Evolutionary conservation across 2,113 vertebrate species (phyloP).

Genomic region (western clawed frog (Xenopus tropicalis)): DNA sequence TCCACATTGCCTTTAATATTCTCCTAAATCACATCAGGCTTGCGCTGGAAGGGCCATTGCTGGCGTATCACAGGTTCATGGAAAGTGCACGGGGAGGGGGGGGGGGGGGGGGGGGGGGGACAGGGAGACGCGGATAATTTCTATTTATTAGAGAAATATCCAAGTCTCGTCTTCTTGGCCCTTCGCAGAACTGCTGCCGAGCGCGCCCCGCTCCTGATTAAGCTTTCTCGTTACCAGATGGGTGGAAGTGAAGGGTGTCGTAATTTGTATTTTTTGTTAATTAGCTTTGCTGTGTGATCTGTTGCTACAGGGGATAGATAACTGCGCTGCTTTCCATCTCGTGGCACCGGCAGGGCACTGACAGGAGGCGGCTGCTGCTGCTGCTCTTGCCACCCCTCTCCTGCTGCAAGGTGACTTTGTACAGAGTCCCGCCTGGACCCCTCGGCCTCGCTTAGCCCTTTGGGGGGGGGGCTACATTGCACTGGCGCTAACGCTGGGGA

Average conservation of each 20-base stretch:
- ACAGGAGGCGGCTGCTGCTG: too few species aligned
- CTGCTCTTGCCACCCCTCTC: conserved; percentile 31
- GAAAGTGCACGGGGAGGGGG: conserved; percentile 74
- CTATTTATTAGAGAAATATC: conserved; percentile 64
- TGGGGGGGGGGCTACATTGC: too few species aligned
- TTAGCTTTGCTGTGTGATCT: conserved; percentile 43
- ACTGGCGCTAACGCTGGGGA: conserved; percentile 20
- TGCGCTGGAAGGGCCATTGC: conserved; percentile 76
- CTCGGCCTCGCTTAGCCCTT: not conserved
- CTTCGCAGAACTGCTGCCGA: conserved; percentile 36
- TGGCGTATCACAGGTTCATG: conserved; percentile 84
- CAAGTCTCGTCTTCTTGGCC: conserved; percentile 52
- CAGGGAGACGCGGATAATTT: conserved; percentile 59
- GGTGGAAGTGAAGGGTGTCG: conserved; percentile 44
- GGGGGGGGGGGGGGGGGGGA: conserved; percentile 43
- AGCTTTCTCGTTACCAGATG: conserved; percentile 43
- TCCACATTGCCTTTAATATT: conserved; percentile 91
- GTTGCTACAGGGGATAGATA: conserved; percentile 39
- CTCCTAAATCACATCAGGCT: conserved; percentile 84
- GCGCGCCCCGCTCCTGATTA: too few species aligned
- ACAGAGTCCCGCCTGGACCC: conserved; percentile 9
- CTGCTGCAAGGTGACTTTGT: conserved; percentile 39
- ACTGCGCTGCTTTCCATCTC: too few species aligned
- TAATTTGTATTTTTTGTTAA: conserved; percentile 44
- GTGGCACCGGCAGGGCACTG: conserved; percentile 30